Percentiles rank a stretch among this genome's conserved stretches.
These are phyloP conservation scores for Eubucco bourcierii DNA, from an alignment of 2,113 vertebrate species.

Conservation along the genomic window DNA sequence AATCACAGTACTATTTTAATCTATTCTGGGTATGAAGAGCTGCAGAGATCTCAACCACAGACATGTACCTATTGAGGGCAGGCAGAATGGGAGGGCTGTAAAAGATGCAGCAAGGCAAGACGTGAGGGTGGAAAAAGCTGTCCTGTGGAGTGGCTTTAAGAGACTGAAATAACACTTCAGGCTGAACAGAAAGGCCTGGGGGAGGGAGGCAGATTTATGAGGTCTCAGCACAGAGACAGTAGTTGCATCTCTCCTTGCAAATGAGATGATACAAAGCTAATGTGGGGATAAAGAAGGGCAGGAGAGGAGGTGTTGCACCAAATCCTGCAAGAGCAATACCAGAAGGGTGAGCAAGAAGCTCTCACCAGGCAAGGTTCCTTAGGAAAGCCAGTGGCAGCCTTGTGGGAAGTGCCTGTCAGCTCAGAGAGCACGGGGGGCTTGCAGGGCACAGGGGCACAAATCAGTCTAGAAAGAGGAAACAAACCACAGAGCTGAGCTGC, in stretches of 20 bases:
- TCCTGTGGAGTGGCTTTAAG: neutral
- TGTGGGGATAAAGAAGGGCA: neutral
- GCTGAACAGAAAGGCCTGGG: neutral
- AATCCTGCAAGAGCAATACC: neutral
- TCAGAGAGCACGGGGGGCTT: neutral
- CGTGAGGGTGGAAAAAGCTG: neutral
- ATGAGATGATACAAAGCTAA: slow-evolving; percentile 1
- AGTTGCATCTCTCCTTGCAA: neutral
- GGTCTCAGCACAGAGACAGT: neutral
- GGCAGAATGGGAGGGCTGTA: neutral
- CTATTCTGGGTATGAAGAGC: neutral
- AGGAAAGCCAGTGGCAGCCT: neutral
- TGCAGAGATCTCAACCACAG: neutral
- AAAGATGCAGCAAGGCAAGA: neutral
- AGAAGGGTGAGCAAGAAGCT: neutral
- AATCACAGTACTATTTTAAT: neutral
- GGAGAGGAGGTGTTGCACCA: neutral
- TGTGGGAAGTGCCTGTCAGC: neutral
- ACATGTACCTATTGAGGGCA: neutral
- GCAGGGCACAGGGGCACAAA: neutral
- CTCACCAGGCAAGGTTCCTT: neutral
- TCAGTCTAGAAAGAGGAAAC: neutral
- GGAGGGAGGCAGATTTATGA: neutral
- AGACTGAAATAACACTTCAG: neutral
- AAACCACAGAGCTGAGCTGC: neutral